phyloP scores from a whole-genome alignment of 2,797 vertebrate species.

The Dermochelys coriacea region DNA sequence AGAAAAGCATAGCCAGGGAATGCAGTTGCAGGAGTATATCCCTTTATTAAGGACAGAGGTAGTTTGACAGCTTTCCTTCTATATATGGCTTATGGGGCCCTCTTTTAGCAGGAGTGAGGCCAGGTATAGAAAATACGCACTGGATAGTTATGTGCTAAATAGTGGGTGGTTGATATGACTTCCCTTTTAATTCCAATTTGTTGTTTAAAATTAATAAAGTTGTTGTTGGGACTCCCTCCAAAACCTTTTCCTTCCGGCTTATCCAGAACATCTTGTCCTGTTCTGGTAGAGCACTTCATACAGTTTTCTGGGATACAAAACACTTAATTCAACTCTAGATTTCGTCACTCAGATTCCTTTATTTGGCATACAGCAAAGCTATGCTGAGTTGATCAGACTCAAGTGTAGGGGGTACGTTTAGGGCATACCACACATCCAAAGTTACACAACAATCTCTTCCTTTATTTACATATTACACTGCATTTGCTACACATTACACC shows the following conservation, averaged over 20 bases:
- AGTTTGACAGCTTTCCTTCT: not conserved
- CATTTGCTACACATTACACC: not conserved
- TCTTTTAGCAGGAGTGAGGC: not conserved
- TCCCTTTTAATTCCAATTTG: not conserved
- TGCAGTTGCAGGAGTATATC: not conserved
- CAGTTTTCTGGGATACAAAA: not conserved
- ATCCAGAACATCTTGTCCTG: not conserved
- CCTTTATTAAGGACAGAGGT: not conserved
- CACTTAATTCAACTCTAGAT: not conserved
- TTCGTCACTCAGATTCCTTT: not conserved
- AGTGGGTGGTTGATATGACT: not conserved
- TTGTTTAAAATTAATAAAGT: constrained; percentile 7
- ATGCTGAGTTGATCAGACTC: not conserved
- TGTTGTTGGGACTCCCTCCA: not conserved
- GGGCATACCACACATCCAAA: not conserved
- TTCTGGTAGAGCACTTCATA: no score
- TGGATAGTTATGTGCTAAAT: not conserved
- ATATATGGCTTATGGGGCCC: not conserved
- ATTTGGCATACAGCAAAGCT: not conserved
- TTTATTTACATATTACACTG: not conserved
- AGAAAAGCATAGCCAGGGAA: not conserved
- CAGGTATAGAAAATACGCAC: not conserved
- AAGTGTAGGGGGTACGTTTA: not conserved
- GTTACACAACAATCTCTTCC: not conserved
- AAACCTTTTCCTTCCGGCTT: not conserved